These are phyloP conservation scores for Heliconius aoede DNA, from an alignment of 2,888 invertebrate genomes.

Conservation along the genomic window DNA sequence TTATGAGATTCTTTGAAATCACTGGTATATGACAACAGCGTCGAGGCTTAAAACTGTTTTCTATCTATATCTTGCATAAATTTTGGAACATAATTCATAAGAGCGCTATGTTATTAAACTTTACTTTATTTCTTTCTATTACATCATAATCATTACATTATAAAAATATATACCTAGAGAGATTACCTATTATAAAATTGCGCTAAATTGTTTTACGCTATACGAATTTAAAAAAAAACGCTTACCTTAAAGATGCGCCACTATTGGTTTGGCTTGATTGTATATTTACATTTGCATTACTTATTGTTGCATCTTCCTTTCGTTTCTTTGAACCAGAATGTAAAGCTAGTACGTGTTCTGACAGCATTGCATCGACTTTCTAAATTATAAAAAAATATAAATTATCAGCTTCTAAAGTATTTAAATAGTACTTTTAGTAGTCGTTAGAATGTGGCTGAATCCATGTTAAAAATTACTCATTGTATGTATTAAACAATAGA, in stretches of 20 bases:
- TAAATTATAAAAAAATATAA: constrained; percentile 62
- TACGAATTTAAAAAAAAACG: not conserved
- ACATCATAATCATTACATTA: too few species aligned
- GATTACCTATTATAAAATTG: not conserved
- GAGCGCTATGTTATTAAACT: too few species aligned
- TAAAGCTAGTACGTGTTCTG: constrained; percentile 92
- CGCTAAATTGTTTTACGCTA: too few species aligned
- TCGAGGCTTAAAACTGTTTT: not conserved
- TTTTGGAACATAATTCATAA: too few species aligned
- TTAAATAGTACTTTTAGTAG: not conserved
- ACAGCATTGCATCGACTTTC: constrained; percentile 89
- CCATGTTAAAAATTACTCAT: not conserved
- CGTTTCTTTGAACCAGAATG: constrained; percentile 82
- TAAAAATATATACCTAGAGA: not conserved
- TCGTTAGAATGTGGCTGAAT: not conserved
- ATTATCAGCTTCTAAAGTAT: not conserved
- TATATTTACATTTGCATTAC: constrained; percentile 57
- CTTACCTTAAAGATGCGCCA: constrained; percentile 64
- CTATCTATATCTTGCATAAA: too few species aligned
- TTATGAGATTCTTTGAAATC: not conserved
- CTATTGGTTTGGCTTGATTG: constrained; percentile 66
- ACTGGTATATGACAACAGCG: not conserved
- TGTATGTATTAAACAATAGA: not conserved
- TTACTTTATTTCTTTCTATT: too few species aligned
- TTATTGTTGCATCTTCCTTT: constrained; percentile 52